Evolutionary conservation across 1,140 invertebrate genomes (phyloP).

Genomic region (Monochamus saltuarius): DNA sequence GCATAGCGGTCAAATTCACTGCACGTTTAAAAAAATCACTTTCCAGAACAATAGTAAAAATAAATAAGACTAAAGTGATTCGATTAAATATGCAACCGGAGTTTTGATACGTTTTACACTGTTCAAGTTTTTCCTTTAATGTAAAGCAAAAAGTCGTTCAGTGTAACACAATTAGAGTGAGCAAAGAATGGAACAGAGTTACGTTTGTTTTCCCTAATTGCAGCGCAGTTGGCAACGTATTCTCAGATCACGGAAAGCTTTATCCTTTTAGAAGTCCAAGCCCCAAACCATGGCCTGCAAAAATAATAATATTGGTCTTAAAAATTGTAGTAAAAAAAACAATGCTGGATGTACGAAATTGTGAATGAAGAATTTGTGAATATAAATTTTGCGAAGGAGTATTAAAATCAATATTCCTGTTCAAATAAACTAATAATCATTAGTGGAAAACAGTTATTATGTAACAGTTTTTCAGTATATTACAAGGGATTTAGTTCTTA

Average conservation of each 20-base stretch:
- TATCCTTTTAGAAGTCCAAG: neutral
- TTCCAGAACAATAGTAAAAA: neutral
- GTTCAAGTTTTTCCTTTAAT: slow-evolving; percentile 13
- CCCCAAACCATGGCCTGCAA: neutral
- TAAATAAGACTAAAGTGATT: neutral
- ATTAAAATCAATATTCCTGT: no score
- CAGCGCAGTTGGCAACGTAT: no score
- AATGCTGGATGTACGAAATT: no score
- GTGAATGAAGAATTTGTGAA: no score
- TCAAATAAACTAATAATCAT: no score
- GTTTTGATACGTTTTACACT: slow-evolving; percentile 6
- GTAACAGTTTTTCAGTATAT: no score
- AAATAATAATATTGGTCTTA: neutral
- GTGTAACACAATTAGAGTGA: slow-evolving; percentile 5
- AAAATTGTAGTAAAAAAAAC: neutral
- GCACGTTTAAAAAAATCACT: neutral
- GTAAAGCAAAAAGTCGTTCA: slow-evolving; percentile 10
- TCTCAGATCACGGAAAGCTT: no score
- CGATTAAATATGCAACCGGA: neutral
- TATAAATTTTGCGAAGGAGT: no score
- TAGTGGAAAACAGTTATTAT: no score
- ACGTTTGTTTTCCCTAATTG: no score
- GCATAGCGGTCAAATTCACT: slow-evolving; percentile 11
- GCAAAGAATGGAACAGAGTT: neutral
- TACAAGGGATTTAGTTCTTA: no score